Evolutionary conservation across 2,113 vertebrate genomes (phyloP).

Genomic region (Microtus oregoni): DNA sequence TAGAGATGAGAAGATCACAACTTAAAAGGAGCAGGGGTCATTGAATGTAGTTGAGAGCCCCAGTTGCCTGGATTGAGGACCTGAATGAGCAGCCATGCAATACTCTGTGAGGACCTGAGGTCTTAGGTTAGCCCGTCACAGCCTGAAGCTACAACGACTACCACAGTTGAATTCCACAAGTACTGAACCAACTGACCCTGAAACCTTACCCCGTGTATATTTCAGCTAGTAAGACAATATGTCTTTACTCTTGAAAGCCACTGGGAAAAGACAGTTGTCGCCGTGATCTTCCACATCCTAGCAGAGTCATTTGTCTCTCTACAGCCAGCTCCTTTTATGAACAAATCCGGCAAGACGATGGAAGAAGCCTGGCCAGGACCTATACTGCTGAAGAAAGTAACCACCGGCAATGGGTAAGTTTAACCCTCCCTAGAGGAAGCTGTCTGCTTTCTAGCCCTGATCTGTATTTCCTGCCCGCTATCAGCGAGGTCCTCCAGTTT

Average conservation of each 20-base stretch:
- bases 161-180: neutral
- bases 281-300: constrained; percentile 14
- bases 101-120: neutral
- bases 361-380: neutral
- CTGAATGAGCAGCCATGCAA: neutral
- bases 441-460: neutral
- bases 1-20: neutral
- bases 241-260: neutral
- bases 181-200: neutral
- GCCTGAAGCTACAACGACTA: neutral
- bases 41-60: neutral
- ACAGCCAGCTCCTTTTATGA: neutral
- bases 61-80: neutral
- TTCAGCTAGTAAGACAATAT: neutral
- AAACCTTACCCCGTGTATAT: neutral
- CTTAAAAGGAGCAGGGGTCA: neutral
- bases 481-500: neutral
- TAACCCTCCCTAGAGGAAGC: neutral
- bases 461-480: neutral
- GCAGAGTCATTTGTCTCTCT: neutral
- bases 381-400: neutral
- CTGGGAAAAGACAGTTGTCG: neutral
- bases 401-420: neutral
- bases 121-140: neutral
- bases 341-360: neutral